Evolutionary conservation across 2,113 vertebrate genomes (phyloP).

Genomic region (Stercorarius parasiticus): DNA sequence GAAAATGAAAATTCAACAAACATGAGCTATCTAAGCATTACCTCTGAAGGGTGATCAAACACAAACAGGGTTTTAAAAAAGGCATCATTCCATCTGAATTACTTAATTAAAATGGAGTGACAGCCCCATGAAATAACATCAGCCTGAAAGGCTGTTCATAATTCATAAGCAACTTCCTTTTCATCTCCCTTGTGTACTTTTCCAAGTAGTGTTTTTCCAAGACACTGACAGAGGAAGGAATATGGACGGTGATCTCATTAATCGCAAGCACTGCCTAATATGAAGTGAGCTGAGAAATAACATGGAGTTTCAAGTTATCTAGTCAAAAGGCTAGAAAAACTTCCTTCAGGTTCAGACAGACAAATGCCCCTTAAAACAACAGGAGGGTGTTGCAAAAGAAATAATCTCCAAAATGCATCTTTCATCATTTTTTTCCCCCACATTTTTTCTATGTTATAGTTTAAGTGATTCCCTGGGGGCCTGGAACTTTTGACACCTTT

Average conservation of each 20-base stretch:
- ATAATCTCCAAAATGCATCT: neutral
- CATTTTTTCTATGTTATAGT: neutral
- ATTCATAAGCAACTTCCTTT: conserved; percentile 60
- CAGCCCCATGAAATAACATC: neutral
- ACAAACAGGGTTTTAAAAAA: neutral
- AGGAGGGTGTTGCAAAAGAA: neutral
- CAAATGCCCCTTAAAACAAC: neutral
- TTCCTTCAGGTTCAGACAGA: neutral
- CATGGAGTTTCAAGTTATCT: neutral
- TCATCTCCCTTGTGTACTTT: conserved; percentile 51
- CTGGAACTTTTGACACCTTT: neutral
- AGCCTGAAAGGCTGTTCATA: conserved; percentile 58
- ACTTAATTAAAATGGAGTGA: conserved; percentile 37
- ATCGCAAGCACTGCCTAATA: neutral
- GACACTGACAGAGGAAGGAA: conserved; percentile 13
- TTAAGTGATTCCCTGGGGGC: neutral
- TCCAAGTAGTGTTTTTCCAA: neutral
- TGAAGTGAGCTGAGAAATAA: neutral
- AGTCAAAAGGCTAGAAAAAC: neutral
- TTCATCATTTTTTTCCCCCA: neutral
- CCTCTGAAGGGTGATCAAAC: conserved; percentile 62
- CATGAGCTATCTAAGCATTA: neutral
- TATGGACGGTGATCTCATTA: neutral
- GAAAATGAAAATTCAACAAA: neutral
- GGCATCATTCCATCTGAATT: neutral